These are phyloP conservation scores for Thysanoteuthis rhombus DNA, from an alignment of 2,888 invertebrate species.

Conservation along the genomic window DNA sequence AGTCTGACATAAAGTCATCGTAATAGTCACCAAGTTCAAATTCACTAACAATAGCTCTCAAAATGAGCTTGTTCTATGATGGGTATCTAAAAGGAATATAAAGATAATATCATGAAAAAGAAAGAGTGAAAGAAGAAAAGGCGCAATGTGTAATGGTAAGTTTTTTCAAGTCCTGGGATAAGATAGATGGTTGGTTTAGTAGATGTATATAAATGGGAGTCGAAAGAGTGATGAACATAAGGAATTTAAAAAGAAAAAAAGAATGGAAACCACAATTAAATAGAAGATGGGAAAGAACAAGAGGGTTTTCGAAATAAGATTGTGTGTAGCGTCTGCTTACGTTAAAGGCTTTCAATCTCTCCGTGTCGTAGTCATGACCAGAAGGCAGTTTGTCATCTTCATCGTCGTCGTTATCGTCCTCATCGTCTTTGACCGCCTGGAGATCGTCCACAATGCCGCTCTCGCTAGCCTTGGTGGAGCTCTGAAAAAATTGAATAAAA, in stretches of 20 bases:
- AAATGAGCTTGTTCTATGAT: too few species aligned
- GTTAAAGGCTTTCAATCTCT: conserved; percentile 94
- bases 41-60: too few species aligned
- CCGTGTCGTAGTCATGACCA: conserved; percentile 77
- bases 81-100: too few species aligned
- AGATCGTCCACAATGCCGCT: conserved; percentile 51
- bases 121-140: too few species aligned
- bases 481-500: conserved; percentile 42
- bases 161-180: background rate
- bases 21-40: too few species aligned
- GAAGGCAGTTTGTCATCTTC: conserved; percentile 74
- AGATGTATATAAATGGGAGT: background rate
- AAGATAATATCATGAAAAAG: too few species aligned
- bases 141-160: too few species aligned
- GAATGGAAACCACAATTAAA: background rate
- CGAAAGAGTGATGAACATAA: background rate
- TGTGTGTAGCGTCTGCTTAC: conserved; percentile 73
- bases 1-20: too few species aligned
- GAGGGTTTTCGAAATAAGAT: background rate
- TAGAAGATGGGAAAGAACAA: background rate
- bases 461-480: conserved; percentile 59
- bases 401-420: conserved; percentile 89
- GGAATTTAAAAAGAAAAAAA: background rate
- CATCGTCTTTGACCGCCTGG: conserved; percentile 76
- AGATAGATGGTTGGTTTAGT: background rate